Evolutionary conservation across 35 echinoderm and acorn worm species (phyloP).

Genomic region (Strongylocentrotus purpuratus): DNA sequence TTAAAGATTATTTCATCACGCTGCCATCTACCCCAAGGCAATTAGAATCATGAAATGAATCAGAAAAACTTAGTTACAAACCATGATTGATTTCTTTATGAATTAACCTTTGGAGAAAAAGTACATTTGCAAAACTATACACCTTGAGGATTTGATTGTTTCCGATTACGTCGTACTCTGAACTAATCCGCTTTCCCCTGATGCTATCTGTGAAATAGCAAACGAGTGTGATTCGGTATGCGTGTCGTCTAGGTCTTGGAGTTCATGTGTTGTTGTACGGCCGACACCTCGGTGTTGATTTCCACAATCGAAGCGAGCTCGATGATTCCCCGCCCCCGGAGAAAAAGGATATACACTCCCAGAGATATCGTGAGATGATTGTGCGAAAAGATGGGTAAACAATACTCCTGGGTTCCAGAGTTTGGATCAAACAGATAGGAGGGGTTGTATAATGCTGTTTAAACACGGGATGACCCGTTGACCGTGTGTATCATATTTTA

Average conservation of each 20-base stretch:
- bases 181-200: neutral
- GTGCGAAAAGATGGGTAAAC: constrained; percentile 9
- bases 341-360: neutral
- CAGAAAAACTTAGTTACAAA: neutral
- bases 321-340: neutral
- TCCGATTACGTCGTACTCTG: neutral
- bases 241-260: neutral
- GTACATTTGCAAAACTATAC: neutral
- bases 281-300: neutral
- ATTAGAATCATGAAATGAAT: neutral
- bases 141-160: neutral
- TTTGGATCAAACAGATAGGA: constrained; percentile 10
- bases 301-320: neutral
- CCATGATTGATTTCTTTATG: neutral
- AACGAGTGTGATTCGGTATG: neutral
- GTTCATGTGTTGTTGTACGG: neutral
- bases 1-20: neutral
- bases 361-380: neutral
- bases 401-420: neutral
- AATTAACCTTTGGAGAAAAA: neutral
- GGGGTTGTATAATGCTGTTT: neutral
- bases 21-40: neutral
- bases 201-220: neutral
- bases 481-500: neutral
- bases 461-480: neutral